These are phyloP conservation scores for Charina bottae DNA, from an alignment of 2,113 vertebrate genomes.

Conservation along the genomic window DNA sequence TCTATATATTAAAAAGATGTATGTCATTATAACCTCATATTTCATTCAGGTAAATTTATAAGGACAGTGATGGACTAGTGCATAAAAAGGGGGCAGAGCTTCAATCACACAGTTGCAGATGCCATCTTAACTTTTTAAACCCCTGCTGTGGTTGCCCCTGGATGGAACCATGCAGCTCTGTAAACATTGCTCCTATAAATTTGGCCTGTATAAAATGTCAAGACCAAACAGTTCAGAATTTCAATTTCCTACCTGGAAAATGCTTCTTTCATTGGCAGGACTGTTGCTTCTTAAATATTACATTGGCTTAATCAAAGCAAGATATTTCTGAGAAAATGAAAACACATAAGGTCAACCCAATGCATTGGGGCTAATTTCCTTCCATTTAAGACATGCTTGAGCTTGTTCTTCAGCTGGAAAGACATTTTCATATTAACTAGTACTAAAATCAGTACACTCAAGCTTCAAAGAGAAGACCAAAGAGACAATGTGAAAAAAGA, in stretches of 20 bases:
- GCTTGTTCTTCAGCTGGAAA: conserved; percentile 29
- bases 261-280: not conserved
- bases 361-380: not conserved
- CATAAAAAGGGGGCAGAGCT: not conserved
- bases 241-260: not conserved
- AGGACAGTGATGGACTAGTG: not conserved
- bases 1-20: not conserved
- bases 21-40: not conserved
- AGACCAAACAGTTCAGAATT: not conserved
- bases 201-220: not conserved
- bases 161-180: not conserved
- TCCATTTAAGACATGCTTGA: conserved; percentile 41
- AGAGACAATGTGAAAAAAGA: conserved; percentile 26
- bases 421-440: conserved; percentile 45
- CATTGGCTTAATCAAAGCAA: not conserved
- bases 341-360: not conserved
- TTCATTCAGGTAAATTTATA: not conserved
- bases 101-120: not conserved
- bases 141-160: not conserved
- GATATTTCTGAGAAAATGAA: not conserved
- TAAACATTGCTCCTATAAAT: not conserved
- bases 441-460: conserved; percentile 45
- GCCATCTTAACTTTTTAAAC: not conserved
- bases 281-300: not conserved
- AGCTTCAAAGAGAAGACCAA: conserved; percentile 11